Percentiles rank a stretch among this genome's conserved stretches.
Conservation (phyloP, 2,888 invertebrate species). For the Blastobasis adustella region DNA sequence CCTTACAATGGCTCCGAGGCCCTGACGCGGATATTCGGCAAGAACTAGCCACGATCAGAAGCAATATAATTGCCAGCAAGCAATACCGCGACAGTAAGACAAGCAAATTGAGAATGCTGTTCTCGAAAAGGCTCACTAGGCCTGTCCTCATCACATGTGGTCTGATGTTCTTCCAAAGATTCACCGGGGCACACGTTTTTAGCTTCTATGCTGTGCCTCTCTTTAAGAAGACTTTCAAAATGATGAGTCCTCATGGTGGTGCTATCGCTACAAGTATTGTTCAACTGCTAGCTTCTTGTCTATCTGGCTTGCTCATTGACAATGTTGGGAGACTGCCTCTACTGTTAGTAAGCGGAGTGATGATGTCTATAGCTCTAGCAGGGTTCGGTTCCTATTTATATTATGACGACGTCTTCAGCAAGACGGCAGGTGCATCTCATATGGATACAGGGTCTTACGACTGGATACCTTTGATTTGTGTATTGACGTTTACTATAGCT, state of each 20-base stretch:
- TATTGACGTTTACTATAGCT: constrained; percentile 87
- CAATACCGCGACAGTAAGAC: constrained; percentile 46
- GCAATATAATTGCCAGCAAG: constrained; percentile 77
- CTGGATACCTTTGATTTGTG: constrained; percentile 90
- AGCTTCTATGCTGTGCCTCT: constrained; percentile 90
- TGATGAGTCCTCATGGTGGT: constrained; percentile 86
- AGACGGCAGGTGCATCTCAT: constrained; percentile 39
- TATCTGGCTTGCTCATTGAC: constrained; percentile 89
- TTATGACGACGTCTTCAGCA: constrained; percentile 78
- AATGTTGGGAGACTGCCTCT: constrained; percentile 88
- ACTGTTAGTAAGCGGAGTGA: constrained; percentile 86
- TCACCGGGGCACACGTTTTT: constrained; percentile 87
- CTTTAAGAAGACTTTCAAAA: constrained; percentile 87
- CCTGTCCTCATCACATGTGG: constrained; percentile 89
- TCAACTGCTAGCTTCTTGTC: constrained; percentile 86
- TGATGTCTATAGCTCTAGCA: constrained; percentile 89
- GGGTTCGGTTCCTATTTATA: constrained; percentile 91
- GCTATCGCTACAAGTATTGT: constrained; percentile 89
- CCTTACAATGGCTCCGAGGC: constrained; percentile 87
- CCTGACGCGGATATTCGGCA: constrained; percentile 83
- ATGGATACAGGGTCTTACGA: constrained; percentile 76
- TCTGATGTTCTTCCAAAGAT: constrained; percentile 91
- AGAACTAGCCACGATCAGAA: constrained; percentile 81
- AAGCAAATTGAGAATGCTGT: constrained; percentile 47
- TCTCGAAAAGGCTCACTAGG: constrained; percentile 67